Percentiles rank a stretch among this genome's conserved stretches.
These are phyloP conservation scores for Stomatorhinus walkeri DNA, from an alignment of 2,797 vertebrate genomes.

Conservation along the genomic window DNA sequence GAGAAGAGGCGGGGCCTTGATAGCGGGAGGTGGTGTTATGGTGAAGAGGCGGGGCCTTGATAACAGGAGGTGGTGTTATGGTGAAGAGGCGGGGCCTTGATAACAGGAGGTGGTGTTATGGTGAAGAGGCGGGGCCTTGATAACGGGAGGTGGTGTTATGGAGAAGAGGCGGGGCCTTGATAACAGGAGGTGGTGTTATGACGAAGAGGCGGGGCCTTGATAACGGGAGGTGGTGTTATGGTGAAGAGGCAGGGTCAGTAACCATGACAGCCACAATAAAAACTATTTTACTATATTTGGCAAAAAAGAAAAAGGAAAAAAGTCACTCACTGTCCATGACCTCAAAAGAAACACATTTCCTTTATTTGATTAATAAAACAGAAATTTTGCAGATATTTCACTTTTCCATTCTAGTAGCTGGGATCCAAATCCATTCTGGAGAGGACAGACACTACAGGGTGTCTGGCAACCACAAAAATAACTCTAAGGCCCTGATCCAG, in stretches of 20 bases:
- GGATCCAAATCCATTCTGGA: slow-evolving; percentile 56
- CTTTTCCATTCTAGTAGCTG: slow-evolving; percentile 58
- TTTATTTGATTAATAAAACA: slow-evolving; percentile 57
- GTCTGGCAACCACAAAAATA: slow-evolving; percentile 60
- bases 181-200: no score
- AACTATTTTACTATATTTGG: slow-evolving; percentile 4
- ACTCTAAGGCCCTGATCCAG: slow-evolving; percentile 50
- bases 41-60: no score
- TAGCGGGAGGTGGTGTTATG: no score
- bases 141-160: no score
- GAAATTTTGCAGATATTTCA: slow-evolving; percentile 48
- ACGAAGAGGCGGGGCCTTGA: slow-evolving; percentile 50
- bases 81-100: no score
- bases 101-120: no score
- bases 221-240: slow-evolving; percentile 47
- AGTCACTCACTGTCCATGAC: neutral
- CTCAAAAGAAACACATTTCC: slow-evolving; percentile 52
- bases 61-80: no score
- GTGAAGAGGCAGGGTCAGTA: slow-evolving; percentile 43
- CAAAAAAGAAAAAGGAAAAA: neutral
- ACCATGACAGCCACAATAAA: neutral
- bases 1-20: slow-evolving; percentile 42
- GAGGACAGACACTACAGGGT: slow-evolving; percentile 57
- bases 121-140: no score
- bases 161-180: no score